Evolutionary conservation across 2,888 invertebrate species (phyloP).

Genomic region (Aphidoletes aphidimyza): DNA sequence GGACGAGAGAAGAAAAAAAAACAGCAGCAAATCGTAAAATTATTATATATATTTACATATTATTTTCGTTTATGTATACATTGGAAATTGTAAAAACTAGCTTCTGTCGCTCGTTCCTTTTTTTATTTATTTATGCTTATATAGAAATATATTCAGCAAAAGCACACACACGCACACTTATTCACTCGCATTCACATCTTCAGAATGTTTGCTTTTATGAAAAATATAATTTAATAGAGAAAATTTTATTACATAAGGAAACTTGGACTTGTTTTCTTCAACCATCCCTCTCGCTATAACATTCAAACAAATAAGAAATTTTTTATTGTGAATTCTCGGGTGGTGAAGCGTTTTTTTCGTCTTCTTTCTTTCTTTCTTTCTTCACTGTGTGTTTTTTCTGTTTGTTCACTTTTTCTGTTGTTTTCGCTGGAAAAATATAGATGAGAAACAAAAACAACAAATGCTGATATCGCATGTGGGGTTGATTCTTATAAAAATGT

Average conservation of each 20-base stretch:
- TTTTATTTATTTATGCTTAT: slow-evolving; percentile 42
- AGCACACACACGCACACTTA: background rate
- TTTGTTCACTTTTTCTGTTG: background rate
- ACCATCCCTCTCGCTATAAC: background rate
- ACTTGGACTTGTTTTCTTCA: background rate
- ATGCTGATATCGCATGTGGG: background rate
- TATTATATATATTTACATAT: slow-evolving; percentile 53
- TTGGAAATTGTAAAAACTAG: slow-evolving; percentile 23
- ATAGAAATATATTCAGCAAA: background rate
- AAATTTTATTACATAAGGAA: slow-evolving; percentile 47
- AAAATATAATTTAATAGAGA: slow-evolving; percentile 40
- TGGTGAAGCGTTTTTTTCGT: background rate
- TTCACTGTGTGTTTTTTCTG: too few relatives aligned
- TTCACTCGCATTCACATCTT: too few relatives aligned
- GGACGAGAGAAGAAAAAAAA: background rate
- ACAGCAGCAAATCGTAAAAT: slow-evolving; percentile 54
- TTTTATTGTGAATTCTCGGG: slow-evolving; percentile 42
- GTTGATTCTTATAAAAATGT: slow-evolving; percentile 10
- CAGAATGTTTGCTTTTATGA: slow-evolving; percentile 22
- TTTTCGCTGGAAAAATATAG: too few relatives aligned
- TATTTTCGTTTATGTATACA: slow-evolving; percentile 34
- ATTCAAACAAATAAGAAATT: slow-evolving; percentile 40
- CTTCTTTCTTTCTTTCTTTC: background rate
- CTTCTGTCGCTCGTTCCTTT: slow-evolving; percentile 28
- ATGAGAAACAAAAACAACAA: slow-evolving; percentile 9